Evolutionary conservation across 2,888 invertebrate species (phyloP).

Genomic region (Nudaria mundana): DNA sequence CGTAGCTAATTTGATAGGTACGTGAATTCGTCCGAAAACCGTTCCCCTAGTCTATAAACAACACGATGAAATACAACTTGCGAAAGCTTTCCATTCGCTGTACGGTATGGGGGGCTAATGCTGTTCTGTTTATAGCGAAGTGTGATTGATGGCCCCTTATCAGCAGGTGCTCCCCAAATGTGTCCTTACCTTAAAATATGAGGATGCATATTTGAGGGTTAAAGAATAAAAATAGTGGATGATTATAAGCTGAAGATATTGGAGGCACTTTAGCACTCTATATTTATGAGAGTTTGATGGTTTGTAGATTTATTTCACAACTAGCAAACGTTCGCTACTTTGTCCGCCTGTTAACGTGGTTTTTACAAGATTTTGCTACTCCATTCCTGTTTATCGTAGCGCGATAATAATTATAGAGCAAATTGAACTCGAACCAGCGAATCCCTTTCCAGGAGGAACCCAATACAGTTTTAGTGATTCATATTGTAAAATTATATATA

Average conservation of each 20-base stretch:
- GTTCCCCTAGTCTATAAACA: constrained; percentile 36
- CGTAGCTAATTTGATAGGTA: constrained; percentile 18
- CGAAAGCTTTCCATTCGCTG: constrained; percentile 25
- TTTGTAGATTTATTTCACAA: not conserved
- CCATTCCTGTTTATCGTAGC: no score
- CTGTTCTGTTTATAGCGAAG: constrained; percentile 61
- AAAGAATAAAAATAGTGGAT: constrained; percentile 26
- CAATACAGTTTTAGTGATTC: no score
- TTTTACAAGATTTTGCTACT: no score
- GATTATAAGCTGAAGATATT: constrained; percentile 21
- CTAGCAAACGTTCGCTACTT: no score
- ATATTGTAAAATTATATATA: not conserved
- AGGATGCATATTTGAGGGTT: constrained; percentile 51
- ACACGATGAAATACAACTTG: constrained; percentile 46
- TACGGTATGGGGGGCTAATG: constrained; percentile 16
- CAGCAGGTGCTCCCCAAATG: constrained; percentile 52
- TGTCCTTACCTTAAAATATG: constrained; percentile 57
- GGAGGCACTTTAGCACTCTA: constrained; percentile 10
- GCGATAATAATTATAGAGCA: no score
- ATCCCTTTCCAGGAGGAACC: not conserved
- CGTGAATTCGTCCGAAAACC: constrained; percentile 9
- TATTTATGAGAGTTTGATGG: constrained; percentile 9
- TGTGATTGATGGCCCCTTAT: constrained; percentile 75
- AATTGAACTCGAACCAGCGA: no score
- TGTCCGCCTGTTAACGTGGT: no score